Evolutionary conservation across 1,140 invertebrate genomes (phyloP), one percentile per base, ranked within the genome.

Genomic region (Zaprionus camerounensis): DNA sequence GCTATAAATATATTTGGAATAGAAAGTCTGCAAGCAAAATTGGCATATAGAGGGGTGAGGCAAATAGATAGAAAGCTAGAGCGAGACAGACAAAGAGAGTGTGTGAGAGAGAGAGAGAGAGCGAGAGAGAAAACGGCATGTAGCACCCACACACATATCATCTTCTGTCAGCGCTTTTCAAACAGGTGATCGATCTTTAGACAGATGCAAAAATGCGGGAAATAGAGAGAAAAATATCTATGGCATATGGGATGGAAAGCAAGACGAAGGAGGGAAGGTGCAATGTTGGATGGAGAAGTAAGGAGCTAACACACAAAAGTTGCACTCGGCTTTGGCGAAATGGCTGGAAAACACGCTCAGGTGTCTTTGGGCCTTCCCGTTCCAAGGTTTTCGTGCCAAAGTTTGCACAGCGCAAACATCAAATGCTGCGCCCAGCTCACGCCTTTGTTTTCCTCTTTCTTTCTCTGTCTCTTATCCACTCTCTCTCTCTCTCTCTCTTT

Each of bases 361-460:
- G 46, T 51, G 46, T 51, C 46, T 51, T 56, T 56, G 26, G 53
- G 26, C 4, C 20, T 24, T 3, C n/a, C 7, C 81, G 77, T 88
- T 81, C 56, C 74, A 87, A 87, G 80, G 83, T 88, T 87, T 76
- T 58, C 84, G 81, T 87, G 84, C 62, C 85, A 87, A 87, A 87
- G 84, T 87, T 87, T 88, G 84, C 79, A 76, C 81, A 78, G 84
- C 71, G 62, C 84, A 87, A 87, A 87, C 84, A 87, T 87, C 84
- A 87, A 87, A 87, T 87, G 84, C 82, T 88, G 78, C 81, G 67
- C 73, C 62, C 55, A 75, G 59, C 62, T 41, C 58, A 69, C 55
- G 77, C 76, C 41, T 76, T 63, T 66, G 61, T 51, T 61, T 56
- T 22, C 31, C 36, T 26, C 41, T 38, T 62, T 36, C 51, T 41